phyloP scores from a whole-genome alignment of 2,888 invertebrate species.

The Drosophila subsilvestris region DNA sequence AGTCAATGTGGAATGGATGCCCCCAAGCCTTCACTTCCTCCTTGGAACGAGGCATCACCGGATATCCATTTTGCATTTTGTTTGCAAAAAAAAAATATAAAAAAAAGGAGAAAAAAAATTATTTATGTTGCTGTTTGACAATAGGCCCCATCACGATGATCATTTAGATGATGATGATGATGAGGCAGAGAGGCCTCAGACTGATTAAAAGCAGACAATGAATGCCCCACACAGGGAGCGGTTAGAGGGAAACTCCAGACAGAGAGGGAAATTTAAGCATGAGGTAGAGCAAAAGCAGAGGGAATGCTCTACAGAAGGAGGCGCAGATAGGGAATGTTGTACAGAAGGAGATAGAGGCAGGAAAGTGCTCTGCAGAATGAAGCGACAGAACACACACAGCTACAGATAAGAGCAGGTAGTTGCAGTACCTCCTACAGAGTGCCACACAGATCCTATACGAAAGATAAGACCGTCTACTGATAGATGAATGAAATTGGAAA shows the following conservation, averaged over 20 bases:
- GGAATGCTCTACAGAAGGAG: conserved; percentile 1
- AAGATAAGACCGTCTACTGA: conserved; percentile 25
- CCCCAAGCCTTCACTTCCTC: conserved; percentile 59
- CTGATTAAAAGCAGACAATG: conserved; percentile 62
- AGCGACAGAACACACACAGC: background rate
- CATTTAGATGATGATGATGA: conserved; percentile 55
- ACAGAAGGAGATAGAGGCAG: conserved; percentile 1
- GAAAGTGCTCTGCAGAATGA: conserved; percentile 12
- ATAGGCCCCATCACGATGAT: conserved; percentile 31
- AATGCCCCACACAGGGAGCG: conserved; percentile 41
- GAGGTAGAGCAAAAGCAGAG: background rate
- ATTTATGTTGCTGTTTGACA: conserved; percentile 48
- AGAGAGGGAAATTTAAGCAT: conserved; percentile 20
- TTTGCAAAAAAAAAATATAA: conserved; percentile 14
- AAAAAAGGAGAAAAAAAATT: conserved; percentile 18
- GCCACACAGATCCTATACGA: conserved; percentile 19
- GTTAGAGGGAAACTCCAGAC: conserved; percentile 27
- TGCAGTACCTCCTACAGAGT: background rate
- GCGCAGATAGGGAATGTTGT: too few relatives aligned
- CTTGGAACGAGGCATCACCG: conserved; percentile 58
- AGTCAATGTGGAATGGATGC: conserved; percentile 25
- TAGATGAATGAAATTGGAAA: conserved; percentile 39
- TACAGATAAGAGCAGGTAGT: conserved; percentile 43
- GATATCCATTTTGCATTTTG: conserved; percentile 71
- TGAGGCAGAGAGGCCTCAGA: conserved; percentile 52